Conservation (phyloP, 2,113 vertebrate genomes). For the Oenanthe melanoleuca region DNA sequence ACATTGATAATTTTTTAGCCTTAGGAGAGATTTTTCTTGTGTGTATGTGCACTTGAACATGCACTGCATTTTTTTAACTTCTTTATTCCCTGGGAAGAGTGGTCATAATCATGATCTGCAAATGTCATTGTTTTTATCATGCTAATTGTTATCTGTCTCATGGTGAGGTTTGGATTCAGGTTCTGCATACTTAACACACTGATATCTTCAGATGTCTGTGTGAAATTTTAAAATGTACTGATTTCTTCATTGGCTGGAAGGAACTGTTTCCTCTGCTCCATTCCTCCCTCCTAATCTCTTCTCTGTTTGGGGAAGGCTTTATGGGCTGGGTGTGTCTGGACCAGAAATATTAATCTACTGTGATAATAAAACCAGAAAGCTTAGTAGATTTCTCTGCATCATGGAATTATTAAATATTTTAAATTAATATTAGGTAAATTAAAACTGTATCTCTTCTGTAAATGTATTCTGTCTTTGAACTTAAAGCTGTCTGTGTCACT, state of each 20-base stretch:
- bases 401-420: neutral
- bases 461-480: neutral
- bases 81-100: neutral
- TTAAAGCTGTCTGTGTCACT: neutral
- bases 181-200: neutral
- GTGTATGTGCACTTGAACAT: rapidly evolving
- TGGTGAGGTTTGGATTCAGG: neutral
- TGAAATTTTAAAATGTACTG: neutral
- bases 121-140: neutral
- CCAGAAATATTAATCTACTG: neutral
- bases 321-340: neutral
- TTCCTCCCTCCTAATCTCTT: neutral
- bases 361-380: neutral
- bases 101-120: neutral
- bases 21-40: neutral
- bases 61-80: neutral
- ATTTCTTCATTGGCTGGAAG: neutral
- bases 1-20: neutral
- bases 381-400: neutral
- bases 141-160: neutral
- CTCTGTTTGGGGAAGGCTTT: neutral
- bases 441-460: neutral
- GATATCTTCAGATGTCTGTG: neutral
- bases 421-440: neutral
- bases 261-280: neutral